Base-by-base conservation (phyloP, 2,888 invertebrate genomes). In the Lithosia quadra region DNA sequence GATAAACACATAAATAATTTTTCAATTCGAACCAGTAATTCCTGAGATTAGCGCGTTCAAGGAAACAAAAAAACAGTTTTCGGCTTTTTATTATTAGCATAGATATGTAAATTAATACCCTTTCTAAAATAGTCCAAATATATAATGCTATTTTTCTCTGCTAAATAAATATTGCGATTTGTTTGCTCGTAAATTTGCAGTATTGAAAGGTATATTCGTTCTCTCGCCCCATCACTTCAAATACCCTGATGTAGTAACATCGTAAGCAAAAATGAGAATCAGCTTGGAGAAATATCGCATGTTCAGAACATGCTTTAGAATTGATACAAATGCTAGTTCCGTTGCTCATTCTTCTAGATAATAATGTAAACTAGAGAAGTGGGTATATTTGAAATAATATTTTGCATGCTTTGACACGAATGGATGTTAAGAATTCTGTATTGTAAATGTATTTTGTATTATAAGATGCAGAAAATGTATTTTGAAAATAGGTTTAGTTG, bases 281-380 rank as follows among this genome's bases (percentile, higher is more conserved):
- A 49, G 49, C 22, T 62, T 34, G 8, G 13, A 65, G 39, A 65
- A 65, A 65, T 65, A 65, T 62, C 49, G 60, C 39, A n/a, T 57
- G 61, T 69, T 57, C 62, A 34, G 34, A 69, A 65, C 57, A 64
- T 62, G 61, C 55, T 58, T 56, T 69, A 22, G 56, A 55, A 36
- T 68, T 61, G 61, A 65, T 69, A 69, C 28, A 49, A 61, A 62
- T 15, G 4, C n/a, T 58, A 53, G 39, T 7, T 21, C 36, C 36
- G 34, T 56, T 55, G 43, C 39, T 43, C 21, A 39, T 62, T 66
- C 34, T 65, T 28, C 11, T 36, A 13, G 39, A 13, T 56, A 56
- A 56, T 21, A 18, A 28, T 36, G 18, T 61, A 62, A 7, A 55
- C n/a, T n/a, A n/a, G n/a, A n/a, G n/a, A n/a, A n/a, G n/a, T n/a